Evolutionary conservation across 1,140 invertebrate genomes (phyloP).

Genomic region (Caenorhabditis remanei): DNA sequence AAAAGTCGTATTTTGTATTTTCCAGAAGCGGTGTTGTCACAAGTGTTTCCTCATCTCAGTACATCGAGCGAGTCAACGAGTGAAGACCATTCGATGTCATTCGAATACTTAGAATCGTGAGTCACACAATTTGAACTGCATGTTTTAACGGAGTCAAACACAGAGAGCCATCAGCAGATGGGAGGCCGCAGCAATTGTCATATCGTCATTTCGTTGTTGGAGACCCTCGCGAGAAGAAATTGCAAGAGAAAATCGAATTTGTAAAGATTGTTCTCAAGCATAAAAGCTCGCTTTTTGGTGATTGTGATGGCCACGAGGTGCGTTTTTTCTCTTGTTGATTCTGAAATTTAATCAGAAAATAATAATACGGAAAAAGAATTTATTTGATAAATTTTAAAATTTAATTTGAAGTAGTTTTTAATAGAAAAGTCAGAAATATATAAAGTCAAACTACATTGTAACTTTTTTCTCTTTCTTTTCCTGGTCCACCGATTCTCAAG

Average conservation of each 20-base stretch:
- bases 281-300: conserved; percentile 45
- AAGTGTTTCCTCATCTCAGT: conserved; percentile 42
- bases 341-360: no score
- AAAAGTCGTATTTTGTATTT: neutral
- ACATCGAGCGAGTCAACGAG: conserved; percentile 46
- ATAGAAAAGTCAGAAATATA: no score
- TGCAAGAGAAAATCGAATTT: conserved; percentile 56
- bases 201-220: conserved; percentile 27
- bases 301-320: conserved; percentile 51
- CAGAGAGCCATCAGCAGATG: conserved; percentile 40
- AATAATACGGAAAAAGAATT: neutral
- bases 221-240: conserved; percentile 49
- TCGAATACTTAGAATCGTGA: conserved; percentile 32
- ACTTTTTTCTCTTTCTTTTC: no score
- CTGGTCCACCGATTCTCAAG: no score
- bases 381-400: neutral
- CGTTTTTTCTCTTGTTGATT: neutral
- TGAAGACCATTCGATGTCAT: conserved; percentile 42
- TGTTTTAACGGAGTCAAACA: neutral
- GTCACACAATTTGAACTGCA: neutral
- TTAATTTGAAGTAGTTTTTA: no score
- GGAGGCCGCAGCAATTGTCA: conserved; percentile 10
- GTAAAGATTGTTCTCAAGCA: conserved; percentile 52
- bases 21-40: neutral
- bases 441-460: no score